Evolutionary conservation across 2,113 vertebrate species (phyloP), one percentile per base, ranked within the genome.

Genomic region (Daphoenositta chrysoptera): DNA sequence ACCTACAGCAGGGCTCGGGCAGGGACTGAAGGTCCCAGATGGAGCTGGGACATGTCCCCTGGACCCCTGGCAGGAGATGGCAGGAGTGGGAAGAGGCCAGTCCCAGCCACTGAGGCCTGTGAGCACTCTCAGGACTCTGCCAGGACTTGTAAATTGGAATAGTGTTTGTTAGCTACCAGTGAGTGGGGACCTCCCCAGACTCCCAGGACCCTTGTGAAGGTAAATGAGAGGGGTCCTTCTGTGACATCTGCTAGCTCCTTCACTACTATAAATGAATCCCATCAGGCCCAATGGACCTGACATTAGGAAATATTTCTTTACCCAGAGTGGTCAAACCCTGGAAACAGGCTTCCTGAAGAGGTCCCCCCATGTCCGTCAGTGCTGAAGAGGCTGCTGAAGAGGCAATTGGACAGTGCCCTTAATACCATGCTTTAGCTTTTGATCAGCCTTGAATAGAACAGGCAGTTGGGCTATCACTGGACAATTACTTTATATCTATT

Each of bases 41-140:
- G 0, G 13, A n/a, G 27, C 4, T 51, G 33, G 37, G 19, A 39
- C 68, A 37, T 0, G 0, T 51, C 17, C 51, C 8, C 37, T 7
- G 6, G 18, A 5, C 8, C 33, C 28, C 10, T n/a, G 60, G 19
- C 51, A 66, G 33, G 33, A 73, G 37, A 4, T 15, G 10, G 31
- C 4, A 10, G 26, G 11, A 8, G 14, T 72, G 19, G 2, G 8
- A 19, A n/a, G n/a, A 54, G 30, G 19, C 16, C 14, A 20, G 13
- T 71, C 20, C 6, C 40, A 70, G 21, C 23, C 57, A 64, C 14
- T 35, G 26, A 64, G 30, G 65, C 30, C 24, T 48, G 35, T 64
- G 57, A 48, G 48, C 8, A 50, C 18, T 15, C 8, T 19, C 12
- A 8, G 48, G 14, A 50, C 15, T 21, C 31, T 37, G 27, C 10